Evolutionary conservation across 2,113 vertebrate species (phyloP).

Genomic region (Panthera tigris): DNA sequence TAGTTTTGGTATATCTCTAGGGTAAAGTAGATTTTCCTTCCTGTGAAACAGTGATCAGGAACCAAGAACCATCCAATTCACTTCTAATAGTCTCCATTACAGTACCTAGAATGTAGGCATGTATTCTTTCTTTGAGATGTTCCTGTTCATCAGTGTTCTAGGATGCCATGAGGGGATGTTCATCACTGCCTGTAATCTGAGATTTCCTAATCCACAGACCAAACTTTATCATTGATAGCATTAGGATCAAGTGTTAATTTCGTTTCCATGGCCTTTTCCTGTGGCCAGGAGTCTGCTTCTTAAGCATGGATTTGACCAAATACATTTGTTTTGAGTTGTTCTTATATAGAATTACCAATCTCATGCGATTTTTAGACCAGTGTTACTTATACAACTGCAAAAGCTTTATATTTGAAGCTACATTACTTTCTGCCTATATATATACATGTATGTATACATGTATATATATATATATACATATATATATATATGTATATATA

Average conservation of each 20-base stretch:
- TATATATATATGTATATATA: fast-evolving
- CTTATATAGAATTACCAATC: not conserved
- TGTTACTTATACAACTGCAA: not conserved
- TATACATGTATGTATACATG: too few relatives aligned
- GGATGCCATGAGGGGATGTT: not conserved
- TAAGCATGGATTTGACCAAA: not conserved
- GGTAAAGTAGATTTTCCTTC: not conserved
- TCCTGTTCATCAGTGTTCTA: not conserved
- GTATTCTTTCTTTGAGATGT: not conserved
- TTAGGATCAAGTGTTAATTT: not conserved
- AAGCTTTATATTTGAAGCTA: not conserved
- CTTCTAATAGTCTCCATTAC: not conserved
- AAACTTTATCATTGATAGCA: not conserved
- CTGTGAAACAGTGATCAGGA: not conserved
- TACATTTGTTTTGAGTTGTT: not conserved
- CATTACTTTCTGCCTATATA: not conserved
- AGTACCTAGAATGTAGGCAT: not conserved
- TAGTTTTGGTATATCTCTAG: not conserved
- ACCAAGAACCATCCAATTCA: not conserved
- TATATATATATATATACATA: not conserved
- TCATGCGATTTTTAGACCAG: not conserved
- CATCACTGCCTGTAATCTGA: not conserved
- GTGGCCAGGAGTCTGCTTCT: not conserved
- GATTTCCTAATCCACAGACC: not conserved
- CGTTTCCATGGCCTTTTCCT: not conserved